phyloP scores from a whole-genome alignment of 2,113 vertebrate species.

The Peromyscus polionotus region DNA sequence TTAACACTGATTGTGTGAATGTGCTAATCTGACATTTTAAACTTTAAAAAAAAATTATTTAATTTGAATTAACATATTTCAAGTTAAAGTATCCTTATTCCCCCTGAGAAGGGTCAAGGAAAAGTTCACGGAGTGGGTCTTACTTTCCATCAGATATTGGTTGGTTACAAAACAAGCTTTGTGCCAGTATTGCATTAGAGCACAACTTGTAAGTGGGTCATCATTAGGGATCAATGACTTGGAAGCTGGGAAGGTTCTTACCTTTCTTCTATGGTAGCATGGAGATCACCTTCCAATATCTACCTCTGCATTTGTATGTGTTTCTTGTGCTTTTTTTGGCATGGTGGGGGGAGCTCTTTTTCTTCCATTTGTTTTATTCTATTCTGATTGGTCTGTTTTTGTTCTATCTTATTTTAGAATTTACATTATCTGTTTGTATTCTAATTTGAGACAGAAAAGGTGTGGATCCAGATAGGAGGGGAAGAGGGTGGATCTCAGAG shows the following conservation, averaged over 20 bases:
- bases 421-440: no score
- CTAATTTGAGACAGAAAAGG: background rate
- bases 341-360: background rate
- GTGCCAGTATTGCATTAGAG: background rate
- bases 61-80: background rate
- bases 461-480: background rate
- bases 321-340: background rate
- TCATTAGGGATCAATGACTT: background rate
- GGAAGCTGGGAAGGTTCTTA: background rate
- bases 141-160: background rate
- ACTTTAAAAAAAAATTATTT: background rate
- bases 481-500: background rate
- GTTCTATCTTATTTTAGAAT: background rate
- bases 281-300: background rate
- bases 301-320: background rate
- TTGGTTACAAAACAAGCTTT: background rate
- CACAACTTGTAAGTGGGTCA: background rate
- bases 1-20: background rate
- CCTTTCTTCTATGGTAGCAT: background rate
- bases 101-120: background rate
- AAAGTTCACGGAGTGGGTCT: background rate
- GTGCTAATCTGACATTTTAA: background rate
- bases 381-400: background rate
- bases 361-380: background rate
- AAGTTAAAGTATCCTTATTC: constrained; percentile 5